These are phyloP conservation scores for Horisme vitalbata DNA, from an alignment of 2,888 invertebrate species.

Conservation along the genomic window DNA sequence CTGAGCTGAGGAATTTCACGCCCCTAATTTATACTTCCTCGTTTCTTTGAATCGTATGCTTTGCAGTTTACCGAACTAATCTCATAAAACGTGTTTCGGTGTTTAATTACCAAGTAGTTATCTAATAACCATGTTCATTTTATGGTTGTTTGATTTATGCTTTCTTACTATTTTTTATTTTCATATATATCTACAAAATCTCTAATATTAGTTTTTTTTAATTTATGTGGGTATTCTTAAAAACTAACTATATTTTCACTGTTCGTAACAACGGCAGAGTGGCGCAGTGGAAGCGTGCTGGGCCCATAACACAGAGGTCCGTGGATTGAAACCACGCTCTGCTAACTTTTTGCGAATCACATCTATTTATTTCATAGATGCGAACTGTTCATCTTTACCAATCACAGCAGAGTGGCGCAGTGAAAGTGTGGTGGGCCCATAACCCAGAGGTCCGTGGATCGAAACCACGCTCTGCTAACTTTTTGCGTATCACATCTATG, in stretches of 20 bases:
- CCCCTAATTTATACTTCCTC: constrained; percentile 74
- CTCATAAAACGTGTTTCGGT: constrained; percentile 17
- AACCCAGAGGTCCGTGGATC: constrained; percentile 96
- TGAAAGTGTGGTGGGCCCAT: constrained; percentile 93
- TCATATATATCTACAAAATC: no score
- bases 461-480: constrained; percentile 89
- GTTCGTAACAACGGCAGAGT: constrained; percentile 84
- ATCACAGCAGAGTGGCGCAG: constrained; percentile 91
- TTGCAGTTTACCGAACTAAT: constrained; percentile 29
- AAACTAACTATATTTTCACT: no score
- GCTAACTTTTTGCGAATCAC: constrained; percentile 52
- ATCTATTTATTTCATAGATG: no score
- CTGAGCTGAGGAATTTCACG: constrained; percentile 67
- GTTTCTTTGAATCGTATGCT: constrained; percentile 35
- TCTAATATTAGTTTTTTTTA: no score
- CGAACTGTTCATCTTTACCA: no score
- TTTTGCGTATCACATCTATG: no score
- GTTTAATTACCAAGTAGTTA: constrained; percentile 8
- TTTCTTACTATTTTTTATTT: no score
- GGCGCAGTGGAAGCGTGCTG: constrained; percentile 93
- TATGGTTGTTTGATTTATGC: neutral
- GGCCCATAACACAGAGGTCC: constrained; percentile 96
- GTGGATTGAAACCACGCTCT: constrained; percentile 94
- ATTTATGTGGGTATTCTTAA: no score
- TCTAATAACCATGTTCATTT: neutral